Conservation (phyloP, 2,888 invertebrate genomes). For the Hypsopygia costalis region DNA sequence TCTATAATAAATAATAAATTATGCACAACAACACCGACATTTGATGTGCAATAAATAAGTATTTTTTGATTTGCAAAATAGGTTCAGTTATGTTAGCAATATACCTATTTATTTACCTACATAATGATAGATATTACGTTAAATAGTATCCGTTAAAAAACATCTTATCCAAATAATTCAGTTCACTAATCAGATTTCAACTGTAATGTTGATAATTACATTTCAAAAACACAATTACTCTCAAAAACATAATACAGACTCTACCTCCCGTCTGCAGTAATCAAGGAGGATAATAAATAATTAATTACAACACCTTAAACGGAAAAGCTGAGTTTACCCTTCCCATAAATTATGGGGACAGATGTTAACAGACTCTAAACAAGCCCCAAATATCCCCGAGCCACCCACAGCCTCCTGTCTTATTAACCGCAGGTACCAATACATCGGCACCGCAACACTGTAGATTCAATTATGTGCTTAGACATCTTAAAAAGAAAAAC, state of each 20-base stretch:
- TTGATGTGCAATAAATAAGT: too few species aligned
- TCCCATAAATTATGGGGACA: constrained; percentile 72
- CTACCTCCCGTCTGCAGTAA: constrained; percentile 37
- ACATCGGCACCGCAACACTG: constrained; percentile 13
- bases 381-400: constrained; percentile 76
- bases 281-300: constrained; percentile 69
- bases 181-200: too few species aligned
- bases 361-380: constrained; percentile 73
- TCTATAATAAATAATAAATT: too few species aligned
- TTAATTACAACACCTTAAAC: constrained; percentile 72
- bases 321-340: constrained; percentile 63
- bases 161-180: too few species aligned
- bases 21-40: too few species aligned
- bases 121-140: too few species aligned
- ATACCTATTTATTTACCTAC: too few species aligned
- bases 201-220: too few species aligned
- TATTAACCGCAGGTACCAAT: constrained; percentile 30
- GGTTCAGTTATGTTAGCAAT: too few species aligned
- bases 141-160: too few species aligned
- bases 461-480: constrained; percentile 24
- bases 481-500: constrained; percentile 23
- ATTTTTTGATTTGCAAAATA: too few species aligned
- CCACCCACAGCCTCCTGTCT: constrained; percentile 61
- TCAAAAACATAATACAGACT: constrained; percentile 35
- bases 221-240: constrained; percentile 28